phyloP scores from a whole-genome alignment of 2,797 vertebrate species.

The Corythornis leucogaster region DNA sequence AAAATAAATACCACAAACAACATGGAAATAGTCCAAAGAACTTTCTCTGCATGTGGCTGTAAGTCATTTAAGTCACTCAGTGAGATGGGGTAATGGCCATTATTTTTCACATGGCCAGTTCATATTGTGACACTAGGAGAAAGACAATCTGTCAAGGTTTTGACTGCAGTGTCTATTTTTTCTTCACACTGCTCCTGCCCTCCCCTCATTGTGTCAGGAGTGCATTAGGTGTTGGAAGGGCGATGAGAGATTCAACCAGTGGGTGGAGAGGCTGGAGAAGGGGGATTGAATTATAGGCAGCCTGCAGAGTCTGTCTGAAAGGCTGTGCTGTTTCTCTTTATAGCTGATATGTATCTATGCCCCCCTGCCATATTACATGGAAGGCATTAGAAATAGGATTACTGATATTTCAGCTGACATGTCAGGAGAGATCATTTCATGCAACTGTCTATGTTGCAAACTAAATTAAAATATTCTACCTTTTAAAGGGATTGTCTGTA shows the following conservation, averaged over 20 bases:
- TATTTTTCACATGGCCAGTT: slow-evolving; percentile 75
- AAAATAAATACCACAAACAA: too few species aligned
- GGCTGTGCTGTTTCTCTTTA: background rate
- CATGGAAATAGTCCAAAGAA: slow-evolving; percentile 45
- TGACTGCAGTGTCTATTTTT: slow-evolving; percentile 69
- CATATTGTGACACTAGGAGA: slow-evolving; percentile 65
- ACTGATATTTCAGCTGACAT: slow-evolving; percentile 58
- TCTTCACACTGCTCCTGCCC: slow-evolving; percentile 46
- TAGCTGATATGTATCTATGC: background rate
- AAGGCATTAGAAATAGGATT: slow-evolving; percentile 52
- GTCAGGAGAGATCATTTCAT: slow-evolving; percentile 34
- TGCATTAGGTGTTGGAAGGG: slow-evolving; percentile 66
- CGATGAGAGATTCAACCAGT: slow-evolving; percentile 59
- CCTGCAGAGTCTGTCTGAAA: background rate
- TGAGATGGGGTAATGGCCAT: slow-evolving; percentile 67
- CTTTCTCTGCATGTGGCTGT: slow-evolving; percentile 60
- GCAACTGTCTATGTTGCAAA: slow-evolving; percentile 6
- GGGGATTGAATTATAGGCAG: background rate
- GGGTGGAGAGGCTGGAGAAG: background rate
- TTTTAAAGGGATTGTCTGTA: slow-evolving; percentile 10
- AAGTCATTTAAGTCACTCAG: slow-evolving; percentile 64
- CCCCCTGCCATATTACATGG: background rate
- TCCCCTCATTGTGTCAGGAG: slow-evolving; percentile 70
- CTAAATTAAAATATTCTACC: slow-evolving; percentile 24
- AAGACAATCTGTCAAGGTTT: slow-evolving; percentile 65